Evolutionary conservation across 2,888 invertebrate species (phyloP), one percentile per base, ranked within the genome.

Genomic region (Pecten maximus): DNA sequence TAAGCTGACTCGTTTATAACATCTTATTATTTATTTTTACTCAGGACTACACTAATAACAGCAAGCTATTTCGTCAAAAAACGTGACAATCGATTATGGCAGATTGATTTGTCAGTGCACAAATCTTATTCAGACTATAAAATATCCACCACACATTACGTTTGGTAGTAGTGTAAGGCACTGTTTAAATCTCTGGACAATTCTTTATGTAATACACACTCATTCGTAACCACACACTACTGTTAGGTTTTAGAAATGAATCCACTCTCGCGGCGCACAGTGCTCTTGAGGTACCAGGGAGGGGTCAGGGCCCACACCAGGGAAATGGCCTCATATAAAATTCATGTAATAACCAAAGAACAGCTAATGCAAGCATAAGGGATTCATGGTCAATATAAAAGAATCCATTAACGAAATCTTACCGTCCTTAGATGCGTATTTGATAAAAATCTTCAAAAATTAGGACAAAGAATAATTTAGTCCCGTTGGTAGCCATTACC

Each of bases 401-500:
- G 87, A 91, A 48, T 87, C 50, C 28, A 87, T 88, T 74, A 87
- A 23, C 16, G 40, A 19, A 60, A 87, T 91, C 92, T 92, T 92
- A 92, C 92, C 92, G 50, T 50, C 6, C 87, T 10, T 87, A 74
- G 10, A 60, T n/a, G n/a, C 39, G 74, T 74, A 40, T 89, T 88
- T 60, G 39, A 86, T 6, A 90, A 87, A 89, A 89, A 74, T 88
- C 88, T 91, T 90, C 89, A 39, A 54, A 87, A 89, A 89, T 87
- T 91, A 89, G 88, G 89, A 93, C 92, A 92, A 93, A 94, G 92
- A 91, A 89, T 88, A 89, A 89, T 90, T 92, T 90, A 90, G 93
- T 93, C 94, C 94, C 94, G 93, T 92, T 86, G 93, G 93, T 92
- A 93, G 94, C 94, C 94, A 95, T 95, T 94, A 89, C 87, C 90